Conservation (phyloP, 2,797 vertebrate species). For the Pempheris klunzingeri region DNA sequence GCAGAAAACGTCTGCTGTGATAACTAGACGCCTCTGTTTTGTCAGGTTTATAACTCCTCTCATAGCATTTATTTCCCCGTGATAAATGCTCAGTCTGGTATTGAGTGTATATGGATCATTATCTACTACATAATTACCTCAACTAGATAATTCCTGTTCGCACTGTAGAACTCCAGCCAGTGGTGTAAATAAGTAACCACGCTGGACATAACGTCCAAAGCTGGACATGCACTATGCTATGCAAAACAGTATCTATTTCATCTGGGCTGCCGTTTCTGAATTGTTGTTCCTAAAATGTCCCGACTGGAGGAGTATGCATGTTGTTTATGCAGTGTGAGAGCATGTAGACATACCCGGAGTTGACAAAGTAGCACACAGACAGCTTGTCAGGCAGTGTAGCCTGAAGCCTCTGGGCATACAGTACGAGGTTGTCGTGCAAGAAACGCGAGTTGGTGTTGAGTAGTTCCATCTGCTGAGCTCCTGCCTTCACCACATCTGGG, state of each 20-base stretch:
- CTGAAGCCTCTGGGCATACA: constrained; percentile 92
- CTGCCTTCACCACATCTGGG: constrained; percentile 92
- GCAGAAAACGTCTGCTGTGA: not conserved
- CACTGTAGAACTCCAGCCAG: constrained; percentile 5
- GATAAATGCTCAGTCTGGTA: constrained; percentile 12
- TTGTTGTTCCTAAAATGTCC: no score
- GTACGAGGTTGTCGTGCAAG: constrained; percentile 94
- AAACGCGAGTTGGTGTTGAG: constrained; percentile 98
- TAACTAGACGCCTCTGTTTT: not conserved
- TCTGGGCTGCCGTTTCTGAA: not conserved
- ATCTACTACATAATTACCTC: constrained; percentile 30
- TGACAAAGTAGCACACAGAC: constrained; percentile 97
- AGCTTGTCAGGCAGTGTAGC: constrained; percentile 92
- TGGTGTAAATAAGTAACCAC: constrained; percentile 63
- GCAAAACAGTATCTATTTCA: no score
- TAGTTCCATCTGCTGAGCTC: constrained; percentile 92
- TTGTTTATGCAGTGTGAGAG: not conserved
- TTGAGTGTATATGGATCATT: constrained; percentile 9
- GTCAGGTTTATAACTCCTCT: constrained; percentile 16
- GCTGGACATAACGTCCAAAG: constrained; percentile 2
- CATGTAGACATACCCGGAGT: constrained; percentile 91
- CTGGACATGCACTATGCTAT: not conserved
- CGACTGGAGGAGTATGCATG: no score
- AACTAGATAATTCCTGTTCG: constrained; percentile 34
- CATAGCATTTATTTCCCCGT: not conserved